Conservation (phyloP, 30 jellyfish, hydroid and myxozoan genomes). For the Aurelia coerulea region DNA sequence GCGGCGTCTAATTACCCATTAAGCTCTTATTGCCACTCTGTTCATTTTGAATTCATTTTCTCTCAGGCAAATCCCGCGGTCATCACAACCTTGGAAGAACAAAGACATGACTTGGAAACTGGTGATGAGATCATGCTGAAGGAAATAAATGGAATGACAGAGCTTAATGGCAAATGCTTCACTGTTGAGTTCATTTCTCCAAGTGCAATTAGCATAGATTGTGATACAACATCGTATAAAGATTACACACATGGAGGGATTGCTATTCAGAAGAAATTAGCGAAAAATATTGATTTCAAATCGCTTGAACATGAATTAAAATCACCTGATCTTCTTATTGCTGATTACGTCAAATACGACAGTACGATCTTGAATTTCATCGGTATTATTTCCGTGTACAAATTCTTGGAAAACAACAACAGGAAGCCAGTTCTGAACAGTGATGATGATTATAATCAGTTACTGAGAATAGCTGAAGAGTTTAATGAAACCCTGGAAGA, state of each 20-base stretch:
- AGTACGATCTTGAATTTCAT: slow-evolving; percentile 27
- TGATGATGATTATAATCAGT: slow-evolving; percentile 9
- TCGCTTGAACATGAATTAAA: slow-evolving; percentile 59
- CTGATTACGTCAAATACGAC: slow-evolving; percentile 68
- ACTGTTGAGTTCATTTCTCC: slow-evolving; percentile 52
- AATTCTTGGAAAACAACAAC: slow-evolving; percentile 17
- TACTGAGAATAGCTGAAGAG: slow-evolving; percentile 3
- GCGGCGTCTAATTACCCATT: no score
- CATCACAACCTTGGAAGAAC: slow-evolving; percentile 63
- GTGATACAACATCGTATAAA: slow-evolving; percentile 67
- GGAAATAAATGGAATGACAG: slow-evolving; percentile 86
- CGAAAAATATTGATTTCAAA: slow-evolving; percentile 37
- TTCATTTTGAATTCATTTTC: neutral
- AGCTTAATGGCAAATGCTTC: slow-evolving; percentile 57
- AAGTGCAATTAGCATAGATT: slow-evolving; percentile 46
- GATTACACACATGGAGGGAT: slow-evolving; percentile 87
- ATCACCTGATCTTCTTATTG: slow-evolving; percentile 64
- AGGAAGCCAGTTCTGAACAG: neutral
- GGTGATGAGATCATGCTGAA: slow-evolving; percentile 63
- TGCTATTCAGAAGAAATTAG: slow-evolving; percentile 46
- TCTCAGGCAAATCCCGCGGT: slow-evolving; percentile 73
- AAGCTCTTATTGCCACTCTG: no score
- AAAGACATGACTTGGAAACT: slow-evolving; percentile 71
- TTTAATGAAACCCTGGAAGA: slow-evolving; percentile 18
- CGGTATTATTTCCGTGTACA: slow-evolving; percentile 34